Evolutionary conservation across 2,888 invertebrate genomes (phyloP).

Genomic region (Thera britannica): DNA sequence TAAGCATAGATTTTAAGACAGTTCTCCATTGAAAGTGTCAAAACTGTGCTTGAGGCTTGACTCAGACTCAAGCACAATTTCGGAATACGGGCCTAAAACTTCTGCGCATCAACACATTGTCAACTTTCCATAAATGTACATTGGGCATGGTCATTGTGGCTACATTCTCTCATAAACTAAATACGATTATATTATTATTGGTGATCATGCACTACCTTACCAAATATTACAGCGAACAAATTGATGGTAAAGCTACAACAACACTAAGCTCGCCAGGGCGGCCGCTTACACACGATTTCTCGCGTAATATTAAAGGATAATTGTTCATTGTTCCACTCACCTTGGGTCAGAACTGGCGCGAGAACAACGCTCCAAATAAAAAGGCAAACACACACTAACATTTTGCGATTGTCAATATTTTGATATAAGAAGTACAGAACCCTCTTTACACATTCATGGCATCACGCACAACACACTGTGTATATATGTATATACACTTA

Average conservation of each 20-base stretch:
- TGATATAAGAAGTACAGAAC: constrained; percentile 41
- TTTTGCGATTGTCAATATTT: constrained; percentile 64
- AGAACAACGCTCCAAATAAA: constrained; percentile 77
- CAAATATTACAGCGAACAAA: constrained; percentile 27
- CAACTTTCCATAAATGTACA: background rate
- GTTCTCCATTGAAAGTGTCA: too few relatives aligned
- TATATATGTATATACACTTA: constrained; percentile 39
- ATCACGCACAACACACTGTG: constrained; percentile 52
- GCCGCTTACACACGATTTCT: constrained; percentile 43
- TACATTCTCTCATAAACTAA: constrained; percentile 28
- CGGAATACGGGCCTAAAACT: too few relatives aligned
- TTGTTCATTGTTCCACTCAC: constrained; percentile 74
- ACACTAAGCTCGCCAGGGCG: constrained; percentile 39
- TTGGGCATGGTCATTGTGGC: constrained; percentile 23
- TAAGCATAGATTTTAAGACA: too few relatives aligned
- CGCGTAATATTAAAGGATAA: constrained; percentile 39
- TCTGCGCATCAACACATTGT: too few relatives aligned
- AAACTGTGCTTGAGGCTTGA: too few relatives aligned
- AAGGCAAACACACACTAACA: constrained; percentile 72
- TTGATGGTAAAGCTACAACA: constrained; percentile 46
- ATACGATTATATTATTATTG: background rate
- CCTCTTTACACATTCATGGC: constrained; percentile 69
- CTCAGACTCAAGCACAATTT: too few relatives aligned
- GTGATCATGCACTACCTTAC: constrained; percentile 34
- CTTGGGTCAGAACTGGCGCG: constrained; percentile 74